A percentile compares a stretch with the other conserved stretches of the same genome.
phyloP scores from a whole-genome alignment of 2,888 invertebrate species.

The Microplitis deprimator region DNA sequence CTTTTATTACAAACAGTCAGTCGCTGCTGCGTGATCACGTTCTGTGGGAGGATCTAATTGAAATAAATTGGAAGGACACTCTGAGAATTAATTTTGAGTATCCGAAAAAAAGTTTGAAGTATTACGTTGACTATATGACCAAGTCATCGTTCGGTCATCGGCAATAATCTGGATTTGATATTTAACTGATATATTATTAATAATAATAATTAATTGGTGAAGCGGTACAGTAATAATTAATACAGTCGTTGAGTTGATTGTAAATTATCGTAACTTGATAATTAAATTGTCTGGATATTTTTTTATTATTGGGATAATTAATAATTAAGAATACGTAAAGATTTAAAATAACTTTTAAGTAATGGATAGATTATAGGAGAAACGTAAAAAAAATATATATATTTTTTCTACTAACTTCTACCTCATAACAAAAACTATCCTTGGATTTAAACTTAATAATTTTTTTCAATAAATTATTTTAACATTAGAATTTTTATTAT shows the following conservation, averaged over 20 bases:
- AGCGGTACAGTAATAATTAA: neutral
- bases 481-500: constrained; percentile 22
- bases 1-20: constrained; percentile 53
- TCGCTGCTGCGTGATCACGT: constrained; percentile 49
- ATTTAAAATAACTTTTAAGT: constrained; percentile 20
- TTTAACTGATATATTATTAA: neutral
- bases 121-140: constrained; percentile 55
- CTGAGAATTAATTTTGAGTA: constrained; percentile 55
- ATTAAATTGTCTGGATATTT: neutral
- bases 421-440: constrained; percentile 43
- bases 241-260: neutral
- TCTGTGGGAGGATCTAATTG: constrained; percentile 52
- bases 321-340: neutral
- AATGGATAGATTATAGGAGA: constrained; percentile 15
- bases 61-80: constrained; percentile 60
- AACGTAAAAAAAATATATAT: constrained; percentile 55
- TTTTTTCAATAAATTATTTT: constrained; percentile 58
- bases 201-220: neutral
- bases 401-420: constrained; percentile 68
- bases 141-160: constrained; percentile 55
- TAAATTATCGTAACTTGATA: neutral
- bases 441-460: constrained; percentile 49
- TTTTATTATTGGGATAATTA: constrained; percentile 11
- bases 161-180: constrained; percentile 46
- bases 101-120: constrained; percentile 58